Base-by-base conservation (phyloP, 1,140 invertebrate species). In the Drosophila teissieri region DNA sequence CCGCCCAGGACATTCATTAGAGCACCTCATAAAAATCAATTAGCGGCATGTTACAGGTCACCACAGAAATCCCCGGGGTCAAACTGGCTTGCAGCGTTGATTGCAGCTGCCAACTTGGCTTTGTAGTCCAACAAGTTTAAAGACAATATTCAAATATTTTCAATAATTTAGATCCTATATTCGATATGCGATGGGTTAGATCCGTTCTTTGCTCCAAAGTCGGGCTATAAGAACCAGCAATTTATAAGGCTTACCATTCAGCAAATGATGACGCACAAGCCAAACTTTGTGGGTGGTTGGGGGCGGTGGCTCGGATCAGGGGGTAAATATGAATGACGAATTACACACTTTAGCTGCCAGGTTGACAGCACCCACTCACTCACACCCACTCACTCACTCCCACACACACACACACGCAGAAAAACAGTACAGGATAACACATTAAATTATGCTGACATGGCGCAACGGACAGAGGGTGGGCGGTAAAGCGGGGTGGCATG, bases 361-460 rank as follows among this genome's bases (percentile, higher is more conserved):
- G 76, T 82, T 86, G 82, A 88, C 78, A 86, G 65, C 63, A 62
- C 48, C 62, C 36, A 57, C 34, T 36, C 37, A 45, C 37, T 37
- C 55, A 15, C 24, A 31, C 36, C 36, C 15, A 17, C 14, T 3
- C 24, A 15, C n/a, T 3, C 46, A 4, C 12, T 37, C 45, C n/a
- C 27, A 7, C 62, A 49, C 15, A 14, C 17, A n/a, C 24, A 15
- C 24, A 10, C 48, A 2, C 14, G 49, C 45, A n/a, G 65, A 48
- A 60, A n/a, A 48, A 42, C 53, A 58, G 56, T 37, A 64, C 55
- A 57, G 57, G 53, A 34, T 36, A 34, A 55, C 65, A 68, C 67
- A 88, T 83, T 77, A 77, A 88, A 84, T 84, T 89, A 89, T 89
- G 84, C 84, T 89, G 84, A 89, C 83, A 79, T 51, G 69, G 64